These are phyloP conservation scores for Hyposoter didymator DNA, from an alignment of 2,888 invertebrate genomes.

Conservation along the genomic window DNA sequence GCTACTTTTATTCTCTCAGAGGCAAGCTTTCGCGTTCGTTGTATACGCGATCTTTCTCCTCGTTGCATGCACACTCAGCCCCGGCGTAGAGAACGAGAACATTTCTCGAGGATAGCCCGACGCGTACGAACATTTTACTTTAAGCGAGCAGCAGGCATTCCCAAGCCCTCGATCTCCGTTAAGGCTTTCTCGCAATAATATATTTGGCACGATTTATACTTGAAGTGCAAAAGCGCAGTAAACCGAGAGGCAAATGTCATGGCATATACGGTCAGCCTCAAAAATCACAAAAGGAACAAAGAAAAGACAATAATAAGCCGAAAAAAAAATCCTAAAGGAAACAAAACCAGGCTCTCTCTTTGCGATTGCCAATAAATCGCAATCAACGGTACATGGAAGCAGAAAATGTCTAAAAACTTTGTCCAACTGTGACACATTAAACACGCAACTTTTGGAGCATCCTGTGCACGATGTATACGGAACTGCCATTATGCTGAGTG, in stretches of 20 bases:
- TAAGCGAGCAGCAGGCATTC: constrained; percentile 28
- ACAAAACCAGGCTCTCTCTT: background rate
- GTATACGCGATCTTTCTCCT: background rate
- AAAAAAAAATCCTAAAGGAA: background rate
- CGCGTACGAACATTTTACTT: constrained; percentile 37
- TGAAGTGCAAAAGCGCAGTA: background rate
- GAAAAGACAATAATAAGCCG: too few relatives aligned
- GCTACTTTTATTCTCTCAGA: constrained; percentile 33
- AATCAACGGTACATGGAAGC: background rate
- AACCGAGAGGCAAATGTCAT: constrained; percentile 34
- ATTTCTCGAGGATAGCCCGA: constrained; percentile 14
- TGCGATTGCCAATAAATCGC: background rate
- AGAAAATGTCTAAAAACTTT: background rate
- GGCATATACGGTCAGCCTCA: background rate
- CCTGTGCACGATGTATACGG: background rate
- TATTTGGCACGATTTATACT: constrained; percentile 40
- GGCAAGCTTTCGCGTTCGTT: constrained; percentile 17
- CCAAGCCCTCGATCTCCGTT: constrained; percentile 49
- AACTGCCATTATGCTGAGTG: constrained; percentile 34
- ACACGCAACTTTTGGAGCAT: background rate
- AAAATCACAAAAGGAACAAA: background rate
- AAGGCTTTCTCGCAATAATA: constrained; percentile 46
- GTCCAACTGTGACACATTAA: background rate
- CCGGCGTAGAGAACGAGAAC: constrained; percentile 37
- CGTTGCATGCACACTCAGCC: background rate